Percentiles rank a stretch among this genome's conserved stretches.
These are phyloP conservation scores for Ranitomeya variabilis DNA, from an alignment of 2,113 vertebrate species.

Conservation along the genomic window DNA sequence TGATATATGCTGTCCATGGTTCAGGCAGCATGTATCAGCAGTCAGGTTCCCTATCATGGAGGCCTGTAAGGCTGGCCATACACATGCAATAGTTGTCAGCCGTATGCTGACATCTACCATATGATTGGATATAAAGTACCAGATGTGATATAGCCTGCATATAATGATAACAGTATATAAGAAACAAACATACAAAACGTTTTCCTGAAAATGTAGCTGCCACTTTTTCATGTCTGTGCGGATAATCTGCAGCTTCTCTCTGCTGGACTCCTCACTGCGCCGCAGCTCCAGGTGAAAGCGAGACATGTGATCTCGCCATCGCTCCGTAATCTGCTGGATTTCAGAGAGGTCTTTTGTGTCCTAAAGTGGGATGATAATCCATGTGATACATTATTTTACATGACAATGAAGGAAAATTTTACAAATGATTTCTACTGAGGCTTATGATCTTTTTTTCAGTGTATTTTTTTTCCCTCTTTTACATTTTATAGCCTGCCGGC, in stretches of 20 bases:
- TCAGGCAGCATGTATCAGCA: too few relatives aligned
- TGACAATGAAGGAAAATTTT: neutral
- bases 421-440: neutral
- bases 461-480: too few relatives aligned
- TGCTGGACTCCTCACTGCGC: conserved; percentile 66
- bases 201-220: conserved; percentile 66
- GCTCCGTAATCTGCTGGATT: conserved; percentile 69
- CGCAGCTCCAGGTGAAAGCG: conserved; percentile 67
- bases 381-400: neutral
- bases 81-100: too few relatives aligned
- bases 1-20: too few relatives aligned
- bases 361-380: conserved; percentile 64
- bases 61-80: too few relatives aligned
- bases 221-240: conserved; percentile 67
- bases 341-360: conserved; percentile 74
- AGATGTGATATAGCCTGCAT: neutral
- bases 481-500: too few relatives aligned
- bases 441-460: neutral
- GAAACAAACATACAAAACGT: conserved; percentile 67
- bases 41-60: too few relatives aligned
- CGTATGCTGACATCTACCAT: neutral
- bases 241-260: conserved; percentile 64
- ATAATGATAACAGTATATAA: neutral
- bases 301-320: conserved; percentile 71
- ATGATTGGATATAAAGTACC: neutral